These are phyloP conservation scores for Hypomesus transpacificus DNA, from an alignment of 2,113 vertebrate genomes.

Conservation along the genomic window DNA sequence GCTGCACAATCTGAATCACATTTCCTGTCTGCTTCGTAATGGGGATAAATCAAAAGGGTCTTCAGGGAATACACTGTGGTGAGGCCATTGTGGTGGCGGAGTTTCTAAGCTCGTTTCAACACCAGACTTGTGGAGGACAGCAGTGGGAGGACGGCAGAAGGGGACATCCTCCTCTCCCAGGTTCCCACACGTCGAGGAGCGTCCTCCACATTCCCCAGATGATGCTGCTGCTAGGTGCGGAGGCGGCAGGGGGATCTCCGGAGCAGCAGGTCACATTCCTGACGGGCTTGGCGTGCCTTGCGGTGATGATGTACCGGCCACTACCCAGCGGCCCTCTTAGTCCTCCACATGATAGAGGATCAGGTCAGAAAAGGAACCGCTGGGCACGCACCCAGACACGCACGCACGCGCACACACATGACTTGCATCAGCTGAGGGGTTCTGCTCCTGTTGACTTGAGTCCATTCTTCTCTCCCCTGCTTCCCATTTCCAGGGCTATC, in stretches of 20 bases:
- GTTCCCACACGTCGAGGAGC: constrained; percentile 29
- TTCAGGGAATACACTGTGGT: constrained; percentile 18
- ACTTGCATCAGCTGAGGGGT: constrained; percentile 29
- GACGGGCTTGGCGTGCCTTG: constrained; percentile 27
- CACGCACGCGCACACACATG: neutral
- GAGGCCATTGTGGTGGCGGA: neutral
- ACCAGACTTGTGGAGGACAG: constrained; percentile 17
- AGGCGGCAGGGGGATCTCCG: constrained; percentile 2
- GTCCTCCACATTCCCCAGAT: constrained; percentile 49
- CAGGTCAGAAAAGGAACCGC: constrained; percentile 35
- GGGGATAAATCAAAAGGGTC: constrained; percentile 46
- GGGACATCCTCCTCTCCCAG: constrained; percentile 40
- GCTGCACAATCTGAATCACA: constrained; percentile 47
- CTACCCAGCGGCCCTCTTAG: constrained; percentile 19
- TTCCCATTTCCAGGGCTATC: constrained; percentile 27
- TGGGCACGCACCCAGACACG: constrained; percentile 9
- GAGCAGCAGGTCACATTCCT: constrained; percentile 35
- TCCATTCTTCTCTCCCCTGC: constrained; percentile 9
- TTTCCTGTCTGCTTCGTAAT: constrained; percentile 46
- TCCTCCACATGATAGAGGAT: constrained; percentile 35
- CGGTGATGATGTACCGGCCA: constrained; percentile 29
- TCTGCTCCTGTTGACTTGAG: constrained; percentile 15
- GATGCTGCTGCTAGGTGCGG: constrained; percentile 22
- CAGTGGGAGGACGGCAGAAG: neutral
- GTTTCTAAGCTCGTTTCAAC: neutral